Evolutionary conservation across 2,888 invertebrate genomes (phyloP), one percentile per base, ranked within the genome.

Genomic region (Atrina japonica): DNA sequence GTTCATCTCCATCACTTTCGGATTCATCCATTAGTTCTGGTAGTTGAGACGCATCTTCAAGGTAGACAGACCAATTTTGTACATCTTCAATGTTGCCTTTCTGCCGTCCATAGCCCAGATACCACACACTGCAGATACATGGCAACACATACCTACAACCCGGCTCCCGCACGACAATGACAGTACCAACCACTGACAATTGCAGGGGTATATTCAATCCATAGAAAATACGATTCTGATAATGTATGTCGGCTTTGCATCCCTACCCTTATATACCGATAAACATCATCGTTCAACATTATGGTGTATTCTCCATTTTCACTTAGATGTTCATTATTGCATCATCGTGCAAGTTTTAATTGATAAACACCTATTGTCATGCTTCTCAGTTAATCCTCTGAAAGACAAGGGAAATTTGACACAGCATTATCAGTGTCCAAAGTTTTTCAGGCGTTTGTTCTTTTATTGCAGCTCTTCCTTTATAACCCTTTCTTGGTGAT

Each of bases 341-440:
- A 68, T 16, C 29, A 27, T 43, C 21, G 29, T 16, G 68, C 68
- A 14, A 53, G 40, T 49, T 68, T 68, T 16, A 68, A 35, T 35
- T 61, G 61, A 18, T 66, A 66, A 14, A 59, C 43, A 5, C 66
- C 50, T 18, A 59, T 40, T 25, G 59, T 66, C 14, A 66, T 35
- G 16, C 50, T 41, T 47, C 66, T 9, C 14, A 67, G 27, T 43
- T 67, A 45, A 6, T 60, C 67, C 23, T 60, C 53, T 6, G 49
- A 23, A 11, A 53, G 21, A 43, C 21, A 21, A 1, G 53, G 60
- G 52, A 69, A 69, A 25, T 58, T n/a, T 16, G 25, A 5, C 23
- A 45, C 41, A 23, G 18, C 14, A 30, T 55, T 18, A 58, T 49
- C 40, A 30, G 30, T 29, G 0, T 25, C 60, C 23, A 41, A 27